Evolutionary conservation across 2,888 invertebrate species (phyloP), one percentile per base, ranked within the genome.

Genomic region (Torymus auratus): DNA sequence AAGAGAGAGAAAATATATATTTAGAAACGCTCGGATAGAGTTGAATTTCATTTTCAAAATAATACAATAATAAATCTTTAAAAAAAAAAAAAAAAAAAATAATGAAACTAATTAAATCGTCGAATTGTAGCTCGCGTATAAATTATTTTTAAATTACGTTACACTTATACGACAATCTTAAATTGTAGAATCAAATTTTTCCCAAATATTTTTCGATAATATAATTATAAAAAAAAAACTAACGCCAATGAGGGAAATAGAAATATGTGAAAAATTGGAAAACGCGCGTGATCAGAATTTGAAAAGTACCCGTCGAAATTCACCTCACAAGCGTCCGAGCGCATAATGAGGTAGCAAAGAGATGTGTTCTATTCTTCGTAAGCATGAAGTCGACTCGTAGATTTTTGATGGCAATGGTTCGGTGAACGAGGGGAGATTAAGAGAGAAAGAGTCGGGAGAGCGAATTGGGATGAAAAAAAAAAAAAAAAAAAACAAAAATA

Each of bases 201-300:
- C 41, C 72, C 61, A 78, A 67, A 78, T 81, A 81, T 78, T 78
- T 81, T 81, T 78, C 67, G 70, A 81, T 74, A 78, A 81, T 60
- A 70, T 73, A 64, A 73, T 77, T 50, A n/a, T 15, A n/a, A 15
- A 55, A 23, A 65, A 71, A 60, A 70, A 53, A 52, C 41, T 13
- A 41, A 62, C 28, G 58, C 15, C 11, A 55, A 60, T 17, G 7
- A 20, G 52, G 60, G n/a, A 71, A 50, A 65, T 15, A 52, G 11
- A 65, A n/a, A 65, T 23, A 62, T 15, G 68, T n/a, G 17, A 23
- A 20, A 70, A 77, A n/a, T 41, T 41, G 23, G 7, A 41, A 72
- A n/a, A 53, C 61, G 69, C 23, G 20, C 56, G 23, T 61, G 12
- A 61, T 20, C 7, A 13, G 61, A 60, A 68, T 77, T 77, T 81